Evolutionary conservation across 2,888 invertebrate species (phyloP).

Genomic region (Campoplex nolae): DNA sequence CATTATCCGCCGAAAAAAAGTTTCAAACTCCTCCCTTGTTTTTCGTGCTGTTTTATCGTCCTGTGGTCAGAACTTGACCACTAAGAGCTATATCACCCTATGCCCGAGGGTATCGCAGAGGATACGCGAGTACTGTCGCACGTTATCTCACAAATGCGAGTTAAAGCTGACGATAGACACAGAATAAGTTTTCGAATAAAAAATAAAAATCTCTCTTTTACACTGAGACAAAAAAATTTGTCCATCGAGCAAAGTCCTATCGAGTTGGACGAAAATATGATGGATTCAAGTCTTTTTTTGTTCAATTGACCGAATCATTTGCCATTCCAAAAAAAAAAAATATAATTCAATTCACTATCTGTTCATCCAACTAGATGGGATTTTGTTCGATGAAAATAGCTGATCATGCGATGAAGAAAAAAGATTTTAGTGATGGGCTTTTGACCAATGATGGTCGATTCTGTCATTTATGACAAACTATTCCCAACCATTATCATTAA

Average conservation of each 20-base stretch:
- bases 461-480: neutral
- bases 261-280: too few species aligned
- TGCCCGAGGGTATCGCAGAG: conserved; percentile 34
- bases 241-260: too few species aligned
- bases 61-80: conserved; percentile 45
- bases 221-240: conserved; percentile 10
- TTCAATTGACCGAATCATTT: too few species aligned
- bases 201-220: conserved; percentile 5
- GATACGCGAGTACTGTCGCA: conserved; percentile 31
- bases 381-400: neutral
- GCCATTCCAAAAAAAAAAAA: too few species aligned
- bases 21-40: conserved; percentile 17
- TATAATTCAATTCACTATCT: too few species aligned
- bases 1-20: conserved; percentile 1
- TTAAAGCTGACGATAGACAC: conserved; percentile 3
- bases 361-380: too few species aligned
- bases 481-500: conserved; percentile 3
- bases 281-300: too few species aligned
- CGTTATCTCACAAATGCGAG: conserved; percentile 4
- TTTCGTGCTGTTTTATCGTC: conserved; percentile 34
- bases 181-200: conserved; percentile 21
- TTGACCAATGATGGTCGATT: conserved; percentile 18
- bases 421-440: conserved; percentile 39
- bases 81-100: conserved; percentile 35
- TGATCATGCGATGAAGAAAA: neutral